Evolutionary conservation across 1,140 invertebrate genomes (phyloP).

Genomic region (Caerostris darwini): DNA sequence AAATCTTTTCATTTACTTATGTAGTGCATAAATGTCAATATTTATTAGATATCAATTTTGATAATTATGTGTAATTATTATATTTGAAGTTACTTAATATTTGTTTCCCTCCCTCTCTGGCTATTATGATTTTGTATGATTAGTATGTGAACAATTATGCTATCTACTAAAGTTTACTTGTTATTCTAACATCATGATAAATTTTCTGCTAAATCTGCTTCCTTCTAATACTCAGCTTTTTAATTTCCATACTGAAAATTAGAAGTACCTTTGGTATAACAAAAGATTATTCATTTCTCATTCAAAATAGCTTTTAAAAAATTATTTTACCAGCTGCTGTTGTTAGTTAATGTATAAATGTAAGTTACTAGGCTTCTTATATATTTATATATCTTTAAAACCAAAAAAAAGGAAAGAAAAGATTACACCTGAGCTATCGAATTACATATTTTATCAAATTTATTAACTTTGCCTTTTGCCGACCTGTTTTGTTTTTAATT

Average conservation of each 20-base stretch:
- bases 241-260: not conserved
- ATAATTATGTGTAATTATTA: not conserved
- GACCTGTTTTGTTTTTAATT: too few species aligned
- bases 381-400: too few species aligned
- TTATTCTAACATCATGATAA: not conserved
- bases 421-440: too few species aligned
- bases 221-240: not conserved
- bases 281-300: too few species aligned
- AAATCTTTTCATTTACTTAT: not conserved
- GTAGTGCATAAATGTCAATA: not conserved
- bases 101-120: slow-evolving; percentile 5
- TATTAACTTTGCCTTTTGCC: too few species aligned
- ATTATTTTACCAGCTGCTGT: too few species aligned
- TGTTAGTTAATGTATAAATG: too few species aligned
- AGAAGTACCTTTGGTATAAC: not conserved
- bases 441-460: too few species aligned
- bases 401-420: too few species aligned
- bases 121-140: slow-evolving; percentile 29
- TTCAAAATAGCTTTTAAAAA: too few species aligned
- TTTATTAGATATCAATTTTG: not conserved
- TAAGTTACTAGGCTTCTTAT: too few species aligned
- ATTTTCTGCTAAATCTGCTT: not conserved
- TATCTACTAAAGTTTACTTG: not conserved
- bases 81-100: not conserved
- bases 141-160: not conserved